Base-by-base conservation (phyloP, 2,113 vertebrate species). In the Triplophysa tibetana region DNA sequence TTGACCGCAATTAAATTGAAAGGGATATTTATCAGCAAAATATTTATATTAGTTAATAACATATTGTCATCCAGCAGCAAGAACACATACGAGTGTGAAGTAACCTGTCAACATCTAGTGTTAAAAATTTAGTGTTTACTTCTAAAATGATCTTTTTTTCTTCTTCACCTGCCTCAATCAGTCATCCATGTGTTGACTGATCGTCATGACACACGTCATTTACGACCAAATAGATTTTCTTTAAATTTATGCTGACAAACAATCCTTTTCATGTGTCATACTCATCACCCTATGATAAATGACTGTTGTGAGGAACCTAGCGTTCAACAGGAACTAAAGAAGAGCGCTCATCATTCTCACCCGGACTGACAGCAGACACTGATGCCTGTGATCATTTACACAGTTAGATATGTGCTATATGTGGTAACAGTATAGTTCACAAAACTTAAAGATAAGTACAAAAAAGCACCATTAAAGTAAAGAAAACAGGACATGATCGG, bases 191-290 rank as follows among this genome's bases (percentile, higher is more conserved):
- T 60, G 23, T 66, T 67, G 21, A 21, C 45, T n/a, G 33, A 64
- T 52, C 23, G 67, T 67, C 24, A 77, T 60, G 24, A 21, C 54
- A 10, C 8, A 66, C 52, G 72, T 81, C 43, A 69, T 63, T 83
- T 60, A 66, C 26, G 61, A 69, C 29, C 61, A 12, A 29, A 80
- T 73, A 50, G 23, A 78, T 77, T 78, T 84, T 67, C 72, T 77
- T 64, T 50, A 45, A 52, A 19, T 83, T 73, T 62, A 29, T 61
- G 43, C 78, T 77, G 74, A 80, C 58, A 58, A 67, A 76, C 19
- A 67, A 77, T 61, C 9, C 43, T 73, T 77, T 58, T 8, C 19
- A 8, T 58, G 50, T 52, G 50, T 52, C 50, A 52, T 6, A 52
- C 50, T 11, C 43, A 4, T 33, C 33, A 60, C 43, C 48, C 38